phyloP scores from a whole-genome alignment of 2,797 vertebrate species.

The Acanthurus tractus region DNA sequence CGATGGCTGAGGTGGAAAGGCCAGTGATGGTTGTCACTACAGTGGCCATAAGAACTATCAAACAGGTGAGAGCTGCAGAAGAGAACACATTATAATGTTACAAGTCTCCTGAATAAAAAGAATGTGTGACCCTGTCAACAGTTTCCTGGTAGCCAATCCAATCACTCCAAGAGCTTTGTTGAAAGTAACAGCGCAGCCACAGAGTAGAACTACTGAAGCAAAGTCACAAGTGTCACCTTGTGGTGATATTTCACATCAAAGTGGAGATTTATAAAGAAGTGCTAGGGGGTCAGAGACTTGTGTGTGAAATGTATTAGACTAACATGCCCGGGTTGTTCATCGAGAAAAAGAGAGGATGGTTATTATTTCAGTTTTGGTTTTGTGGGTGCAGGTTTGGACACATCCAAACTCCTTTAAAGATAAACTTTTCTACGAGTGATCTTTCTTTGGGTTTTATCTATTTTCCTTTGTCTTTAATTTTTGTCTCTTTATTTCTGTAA shows the following conservation, averaged over 20 bases:
- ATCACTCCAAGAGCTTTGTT: slow-evolving; percentile 32
- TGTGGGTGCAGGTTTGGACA: too few species aligned
- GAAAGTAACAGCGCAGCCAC: slow-evolving; percentile 46
- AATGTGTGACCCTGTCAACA: slow-evolving; percentile 35
- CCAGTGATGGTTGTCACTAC: slow-evolving; percentile 98
- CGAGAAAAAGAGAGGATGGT: too few species aligned
- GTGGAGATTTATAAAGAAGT: slow-evolving; percentile 53
- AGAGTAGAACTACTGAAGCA: slow-evolving; percentile 16
- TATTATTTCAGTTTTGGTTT: too few species aligned
- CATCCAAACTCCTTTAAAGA: too few species aligned
- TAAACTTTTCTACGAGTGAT: too few species aligned
- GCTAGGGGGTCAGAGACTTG: slow-evolving; percentile 8
- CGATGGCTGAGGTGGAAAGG: slow-evolving; percentile 97
- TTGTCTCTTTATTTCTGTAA: too few species aligned
- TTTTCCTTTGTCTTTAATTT: too few species aligned
- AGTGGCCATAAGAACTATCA: slow-evolving; percentile 94
- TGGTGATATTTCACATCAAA: slow-evolving; percentile 71
- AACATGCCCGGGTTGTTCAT: too few species aligned
- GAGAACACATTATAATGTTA: slow-evolving; percentile 18
- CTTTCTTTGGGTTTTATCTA: too few species aligned
- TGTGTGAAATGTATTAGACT: slow-evolving; percentile 45
- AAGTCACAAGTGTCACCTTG: slow-evolving; percentile 45
- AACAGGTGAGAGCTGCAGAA: slow-evolving; percentile 89
- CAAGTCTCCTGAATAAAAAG: slow-evolving; percentile 13
- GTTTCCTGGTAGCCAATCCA: slow-evolving; percentile 18